Percentiles rank a stretch among this genome's conserved stretches.
Conservation (phyloP, 1,140 invertebrate species). For the Drosophila parvula region DNA sequence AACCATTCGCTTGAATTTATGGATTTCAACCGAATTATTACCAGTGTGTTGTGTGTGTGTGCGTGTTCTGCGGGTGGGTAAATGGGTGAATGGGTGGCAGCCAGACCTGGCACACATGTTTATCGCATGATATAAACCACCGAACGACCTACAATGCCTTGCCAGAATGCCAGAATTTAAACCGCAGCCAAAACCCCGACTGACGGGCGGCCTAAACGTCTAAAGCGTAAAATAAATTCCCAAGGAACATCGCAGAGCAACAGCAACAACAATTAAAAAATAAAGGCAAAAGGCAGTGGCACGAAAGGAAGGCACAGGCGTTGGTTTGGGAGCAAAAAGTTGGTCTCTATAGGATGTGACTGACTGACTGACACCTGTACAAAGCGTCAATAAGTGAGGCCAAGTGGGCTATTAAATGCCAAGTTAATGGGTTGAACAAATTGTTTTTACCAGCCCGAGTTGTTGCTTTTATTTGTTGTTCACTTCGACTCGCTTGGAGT, state of each 20-base stretch:
- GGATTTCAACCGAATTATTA: slow-evolving; percentile 39
- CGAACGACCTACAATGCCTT: slow-evolving; percentile 20
- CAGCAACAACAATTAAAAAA: slow-evolving; percentile 2
- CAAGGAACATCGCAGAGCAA: neutral
- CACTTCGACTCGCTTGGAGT: slow-evolving; percentile 21
- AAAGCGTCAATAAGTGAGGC: slow-evolving; percentile 47
- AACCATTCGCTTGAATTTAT: slow-evolving; percentile 30
- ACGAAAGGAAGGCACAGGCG: neutral
- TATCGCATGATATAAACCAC: slow-evolving; percentile 40
- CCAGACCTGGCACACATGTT: slow-evolving; percentile 44
- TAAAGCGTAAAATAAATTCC: slow-evolving; percentile 26
- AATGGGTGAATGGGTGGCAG: slow-evolving; percentile 1
- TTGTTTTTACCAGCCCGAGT: slow-evolving; percentile 34
- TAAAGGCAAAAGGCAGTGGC: neutral
- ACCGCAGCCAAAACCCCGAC: slow-evolving; percentile 13
- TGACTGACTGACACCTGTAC: slow-evolving; percentile 51
- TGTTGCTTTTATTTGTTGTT: slow-evolving; percentile 29
- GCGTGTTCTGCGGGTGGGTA: too few relatives aligned
- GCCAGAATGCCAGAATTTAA: slow-evolving; percentile 23
- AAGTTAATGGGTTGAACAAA: slow-evolving; percentile 49
- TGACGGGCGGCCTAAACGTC: slow-evolving; percentile 1
- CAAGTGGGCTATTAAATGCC: slow-evolving; percentile 53
- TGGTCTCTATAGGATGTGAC: slow-evolving; percentile 15
- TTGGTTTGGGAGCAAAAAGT: neutral
- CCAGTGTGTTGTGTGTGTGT: slow-evolving; percentile 11